Percentiles rank a stretch among this genome's conserved stretches.
Conservation (phyloP, 2,113 vertebrate genomes). For the Dipodomys spectabilis region DNA sequence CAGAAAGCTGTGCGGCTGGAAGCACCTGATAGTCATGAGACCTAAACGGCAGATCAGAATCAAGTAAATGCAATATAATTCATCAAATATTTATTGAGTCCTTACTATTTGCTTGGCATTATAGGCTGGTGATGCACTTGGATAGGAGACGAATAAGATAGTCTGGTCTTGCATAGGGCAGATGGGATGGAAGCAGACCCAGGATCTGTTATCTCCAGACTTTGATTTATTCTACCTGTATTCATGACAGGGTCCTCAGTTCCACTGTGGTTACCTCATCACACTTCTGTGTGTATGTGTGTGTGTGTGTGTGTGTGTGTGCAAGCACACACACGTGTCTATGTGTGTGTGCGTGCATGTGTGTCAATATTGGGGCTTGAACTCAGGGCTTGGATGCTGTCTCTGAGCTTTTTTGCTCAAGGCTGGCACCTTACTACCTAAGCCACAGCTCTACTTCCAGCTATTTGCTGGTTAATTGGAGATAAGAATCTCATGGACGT, state of each 20-base stretch:
- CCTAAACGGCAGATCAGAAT: constrained; percentile 4
- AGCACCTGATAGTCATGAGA: constrained; percentile 72
- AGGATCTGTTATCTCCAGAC: neutral
- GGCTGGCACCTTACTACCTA: too few relatives aligned
- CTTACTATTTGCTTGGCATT: constrained; percentile 35
- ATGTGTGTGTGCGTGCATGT: too few relatives aligned
- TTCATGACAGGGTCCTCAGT: neutral
- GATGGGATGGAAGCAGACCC: neutral
- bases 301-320: too few relatives aligned
- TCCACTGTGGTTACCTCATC: neutral
- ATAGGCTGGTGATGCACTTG: constrained; percentile 43
- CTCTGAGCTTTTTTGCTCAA: too few relatives aligned
- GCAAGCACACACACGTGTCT: too few relatives aligned
- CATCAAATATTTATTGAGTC: constrained; percentile 69
- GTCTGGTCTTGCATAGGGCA: neutral
- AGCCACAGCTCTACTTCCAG: too few relatives aligned
- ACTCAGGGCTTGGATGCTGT: too few relatives aligned
- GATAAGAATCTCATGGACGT: too few relatives aligned
- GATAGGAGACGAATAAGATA: constrained; percentile 3
- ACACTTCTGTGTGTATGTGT: neutral
- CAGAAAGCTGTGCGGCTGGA: constrained; percentile 29
- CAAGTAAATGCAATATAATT: constrained; percentile 44
- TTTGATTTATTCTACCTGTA: constrained; percentile 17
- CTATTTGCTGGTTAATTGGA: too few relatives aligned
- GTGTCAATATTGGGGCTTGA: too few relatives aligned